phyloP scores from a whole-genome alignment of 2,888 invertebrate species.

The Aphidius colemani region DNA sequence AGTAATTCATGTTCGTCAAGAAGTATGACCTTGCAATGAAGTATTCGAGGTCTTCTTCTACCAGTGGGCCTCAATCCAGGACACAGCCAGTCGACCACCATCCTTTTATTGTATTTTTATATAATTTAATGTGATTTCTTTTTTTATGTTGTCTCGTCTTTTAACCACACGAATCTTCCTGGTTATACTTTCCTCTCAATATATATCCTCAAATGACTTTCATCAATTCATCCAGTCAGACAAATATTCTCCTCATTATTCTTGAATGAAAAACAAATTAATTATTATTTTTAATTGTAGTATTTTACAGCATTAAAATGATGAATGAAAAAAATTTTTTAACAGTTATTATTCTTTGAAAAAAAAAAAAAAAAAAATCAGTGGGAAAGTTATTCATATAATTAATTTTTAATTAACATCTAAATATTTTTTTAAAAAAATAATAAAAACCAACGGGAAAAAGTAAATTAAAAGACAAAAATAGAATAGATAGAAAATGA shows the following conservation, averaged over 20 bases:
- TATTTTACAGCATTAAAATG: too few species aligned
- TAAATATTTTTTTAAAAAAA: not conserved
- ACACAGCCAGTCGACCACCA: constrained; percentile 59
- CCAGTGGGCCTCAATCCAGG: constrained; percentile 58
- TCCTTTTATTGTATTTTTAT: constrained; percentile 37
- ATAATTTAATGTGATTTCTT: constrained; percentile 5
- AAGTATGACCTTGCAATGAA: constrained; percentile 83
- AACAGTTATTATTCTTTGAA: too few species aligned
- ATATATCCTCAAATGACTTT: constrained; percentile 27
- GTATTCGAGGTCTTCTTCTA: constrained; percentile 67
- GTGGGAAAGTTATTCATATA: too few species aligned
- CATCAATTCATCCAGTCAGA: not conserved
- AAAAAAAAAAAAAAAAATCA: too few species aligned
- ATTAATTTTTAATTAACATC: too few species aligned
- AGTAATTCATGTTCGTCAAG: constrained; percentile 88
- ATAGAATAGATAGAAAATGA: not conserved
- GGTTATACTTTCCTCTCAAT: constrained; percentile 36
- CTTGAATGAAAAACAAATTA: not conserved
- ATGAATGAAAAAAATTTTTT: too few species aligned
- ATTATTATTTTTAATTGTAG: not conserved
- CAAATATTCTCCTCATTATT: not conserved
- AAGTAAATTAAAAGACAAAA: not conserved
- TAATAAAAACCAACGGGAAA: not conserved
- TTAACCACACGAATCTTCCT: constrained; percentile 37
- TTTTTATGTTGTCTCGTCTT: constrained; percentile 21